Base-by-base conservation (phyloP, 2,797 vertebrate genomes). In the Anisognathus igniventris region DNA sequence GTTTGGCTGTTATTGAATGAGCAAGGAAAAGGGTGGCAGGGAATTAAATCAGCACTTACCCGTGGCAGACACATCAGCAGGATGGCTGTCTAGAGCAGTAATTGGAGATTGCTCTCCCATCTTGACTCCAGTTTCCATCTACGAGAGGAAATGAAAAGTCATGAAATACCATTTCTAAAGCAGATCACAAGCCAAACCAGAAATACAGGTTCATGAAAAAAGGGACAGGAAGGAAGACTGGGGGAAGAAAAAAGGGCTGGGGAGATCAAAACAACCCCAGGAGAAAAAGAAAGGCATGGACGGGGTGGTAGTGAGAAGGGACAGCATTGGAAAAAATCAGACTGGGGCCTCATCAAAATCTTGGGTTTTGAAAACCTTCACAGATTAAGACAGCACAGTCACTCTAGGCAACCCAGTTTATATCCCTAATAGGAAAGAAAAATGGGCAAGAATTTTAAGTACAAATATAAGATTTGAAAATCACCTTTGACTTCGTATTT, bases 11-110 rank as follows among this genome's bases (percentile, higher is more conserved):
- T 96, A 92, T 14, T 89, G 82, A 45, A 92, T 91, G 30, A 31
- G 53, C 50, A 94, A 47, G 48, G 33, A 82, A 45, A 84, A 83
- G 16, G 84, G 82, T 71, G 24, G 72, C 71, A 73, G 78, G 53
- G 80, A 95, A 96, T 94, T 31, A 92, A 93, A 92, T 85, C 71
- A 90, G 58, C 70, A 86, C 93, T 97, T 98, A 99, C 98, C 98
- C 14, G 96, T 62, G 91, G 94, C 96, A 90, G 97, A 80, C 17
- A 85, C 93, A 75, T 97, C 90, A 78, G 92, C 23, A 92, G 94
- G 66, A 96, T 88, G 97, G 91, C 89, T 97, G 91, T 97, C 96
- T 33, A 81, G 83, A 58, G 97, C 95, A 82, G 96, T 79, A 79
- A 96, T 21, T 61, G 88, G 81, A 72, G 82, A 82, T 35, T 96